phyloP scores from a whole-genome alignment of 2,797 vertebrate genomes.

The Ataeniobius toweri region DNA sequence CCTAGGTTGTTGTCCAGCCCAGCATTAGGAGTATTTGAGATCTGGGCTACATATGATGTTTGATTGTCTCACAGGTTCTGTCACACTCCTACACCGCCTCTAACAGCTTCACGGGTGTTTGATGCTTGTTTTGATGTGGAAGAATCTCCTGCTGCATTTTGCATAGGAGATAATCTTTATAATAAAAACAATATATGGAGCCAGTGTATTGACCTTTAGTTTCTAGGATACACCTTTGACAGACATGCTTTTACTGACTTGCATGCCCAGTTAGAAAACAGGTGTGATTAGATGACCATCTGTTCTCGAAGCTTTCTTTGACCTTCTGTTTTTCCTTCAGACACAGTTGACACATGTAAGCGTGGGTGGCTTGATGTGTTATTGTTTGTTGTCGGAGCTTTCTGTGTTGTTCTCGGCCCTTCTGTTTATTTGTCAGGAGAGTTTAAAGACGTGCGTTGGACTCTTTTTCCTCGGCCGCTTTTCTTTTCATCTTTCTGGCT shows the following conservation, averaged over 20 bases:
- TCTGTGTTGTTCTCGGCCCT: conserved; percentile 24
- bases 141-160: not conserved
- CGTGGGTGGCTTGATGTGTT: conserved; percentile 15
- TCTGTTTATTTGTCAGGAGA: conserved; percentile 42
- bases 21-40: not conserved
- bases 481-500: conserved; percentile 16
- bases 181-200: not conserved
- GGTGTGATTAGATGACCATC: conserved; percentile 17
- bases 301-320: conserved; percentile 8
- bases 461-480: conserved; percentile 9
- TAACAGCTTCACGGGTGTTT: not conserved
- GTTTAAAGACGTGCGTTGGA: conserved; percentile 36
- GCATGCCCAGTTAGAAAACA: not conserved
- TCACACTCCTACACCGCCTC: not conserved
- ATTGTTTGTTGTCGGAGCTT: conserved; percentile 25
- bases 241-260: not conserved
- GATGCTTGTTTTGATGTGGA: not conserved
- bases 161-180: not conserved
- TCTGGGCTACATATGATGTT: not conserved
- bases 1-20: not conserved
- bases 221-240: not conserved
- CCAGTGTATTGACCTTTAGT: not conserved
- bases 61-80: not conserved
- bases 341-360: not conserved
- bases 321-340: conserved; percentile 2